Evolutionary conservation across 2,797 vertebrate species (phyloP).

Genomic region (Benthosema pterotum): DNA sequence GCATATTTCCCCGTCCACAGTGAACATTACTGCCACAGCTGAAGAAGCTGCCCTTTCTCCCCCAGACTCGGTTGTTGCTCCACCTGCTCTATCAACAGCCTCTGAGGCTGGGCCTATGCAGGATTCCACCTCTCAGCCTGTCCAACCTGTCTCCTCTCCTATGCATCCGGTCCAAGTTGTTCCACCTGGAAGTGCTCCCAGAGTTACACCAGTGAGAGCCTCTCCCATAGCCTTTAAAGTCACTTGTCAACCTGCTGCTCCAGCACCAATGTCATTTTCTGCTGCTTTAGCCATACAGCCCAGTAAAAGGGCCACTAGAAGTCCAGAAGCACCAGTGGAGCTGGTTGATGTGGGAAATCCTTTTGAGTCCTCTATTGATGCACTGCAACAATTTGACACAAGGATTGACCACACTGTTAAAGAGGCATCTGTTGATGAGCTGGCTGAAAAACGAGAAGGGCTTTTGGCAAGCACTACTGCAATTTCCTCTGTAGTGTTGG

Average conservation of each 20-base stretch:
- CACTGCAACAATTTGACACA: conserved; percentile 16
- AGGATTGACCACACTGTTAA: conserved; percentile 10
- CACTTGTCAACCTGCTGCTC: conserved; percentile 37
- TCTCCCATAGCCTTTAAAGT: conserved; percentile 40
- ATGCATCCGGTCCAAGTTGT: conserved; percentile 9
- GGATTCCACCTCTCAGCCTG: conserved; percentile 13
- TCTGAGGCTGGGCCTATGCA: conserved; percentile 19
- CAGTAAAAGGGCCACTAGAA: conserved; percentile 35
- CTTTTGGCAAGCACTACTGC: conserved; percentile 18
- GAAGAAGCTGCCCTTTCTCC: conserved; percentile 22
- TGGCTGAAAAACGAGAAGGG: conserved; percentile 5
- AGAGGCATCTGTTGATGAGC: conserved; percentile 26
- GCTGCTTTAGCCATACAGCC: conserved; percentile 38
- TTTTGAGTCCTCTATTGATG: conserved; percentile 10
- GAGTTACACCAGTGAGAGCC: conserved; percentile 18
- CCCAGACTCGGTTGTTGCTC: conserved; percentile 16
- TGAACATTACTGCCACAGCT: conserved; percentile 18
- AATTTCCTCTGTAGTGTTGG: neutral
- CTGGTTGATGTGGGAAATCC: conserved; percentile 15
- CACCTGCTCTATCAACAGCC: conserved; percentile 15
- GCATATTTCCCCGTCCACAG: conserved; percentile 27
- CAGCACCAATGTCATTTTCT: conserved; percentile 50
- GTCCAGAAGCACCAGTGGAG: conserved; percentile 11
- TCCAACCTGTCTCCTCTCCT: conserved; percentile 12
- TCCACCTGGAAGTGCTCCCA: conserved; percentile 20